Base-by-base conservation (phyloP, 2,797 vertebrate species). In the Lagodon rhomboides region DNA sequence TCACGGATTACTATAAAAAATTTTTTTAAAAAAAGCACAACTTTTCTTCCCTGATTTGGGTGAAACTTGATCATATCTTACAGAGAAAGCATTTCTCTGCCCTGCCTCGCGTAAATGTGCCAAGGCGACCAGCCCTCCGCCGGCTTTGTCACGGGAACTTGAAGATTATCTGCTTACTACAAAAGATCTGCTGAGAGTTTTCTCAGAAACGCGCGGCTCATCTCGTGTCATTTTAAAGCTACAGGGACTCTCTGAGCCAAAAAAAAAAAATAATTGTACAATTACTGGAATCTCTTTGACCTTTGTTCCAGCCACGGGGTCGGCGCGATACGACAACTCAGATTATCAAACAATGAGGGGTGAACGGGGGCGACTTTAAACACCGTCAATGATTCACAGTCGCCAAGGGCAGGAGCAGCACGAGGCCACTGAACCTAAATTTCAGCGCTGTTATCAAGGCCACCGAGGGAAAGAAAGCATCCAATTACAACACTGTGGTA, bases 331-430 rank as follows among this genome's bases (percentile, higher is more conserved):
- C 60, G 58, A 59, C 41, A 69, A 55, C 58, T 67, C 49, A 25
- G 65, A 79, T 75, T 44, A 77, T 68, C 56, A 25, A 73, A 85
- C 56, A 34, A 16, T n/a, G 23, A 43, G 17, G 55, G 65, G 49
- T 53, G 23, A 68, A 50, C 20, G 59, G 67, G 67, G 62, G 87
- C 73, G 38, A 75, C 47, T 75, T 67, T 78, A 76, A 79, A 73
- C 51, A 2, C 65, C 41, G 77, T 89, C 58, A 88, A 75, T 88
- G 80, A 83, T 86, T 91, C 76, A 90, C 85, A 51, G 56, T 76
- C 25, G 50, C 69, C 66, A 38, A 44, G 68, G 80, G 62, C 61
- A 30, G 27, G 34, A 80, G 67, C 38, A 15, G 46, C 64, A 75
- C 63, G 62, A 87, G 75, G 83, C 68, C 82, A 73, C 1, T 65